These are phyloP conservation scores for Zeugodacus cucurbitae DNA, from an alignment of 1,140 invertebrate species.

Conservation along the genomic window DNA sequence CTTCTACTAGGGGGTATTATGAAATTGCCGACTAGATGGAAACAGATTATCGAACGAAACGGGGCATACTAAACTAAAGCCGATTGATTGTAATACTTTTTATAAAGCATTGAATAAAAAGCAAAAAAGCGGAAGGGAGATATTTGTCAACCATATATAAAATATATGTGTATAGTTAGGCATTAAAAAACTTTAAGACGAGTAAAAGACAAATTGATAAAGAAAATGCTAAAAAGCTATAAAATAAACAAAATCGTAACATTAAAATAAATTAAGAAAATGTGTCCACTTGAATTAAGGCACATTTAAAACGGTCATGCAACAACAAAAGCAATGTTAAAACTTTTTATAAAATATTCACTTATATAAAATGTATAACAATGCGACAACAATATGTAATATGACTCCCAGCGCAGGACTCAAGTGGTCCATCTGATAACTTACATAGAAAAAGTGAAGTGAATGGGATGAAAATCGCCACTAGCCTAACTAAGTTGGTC, in stretches of 20 bases:
- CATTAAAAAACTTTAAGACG: no score
- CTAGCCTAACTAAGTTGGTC: background rate
- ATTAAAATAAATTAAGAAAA: background rate
- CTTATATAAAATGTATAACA: background rate
- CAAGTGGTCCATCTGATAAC: background rate
- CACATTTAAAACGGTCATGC: background rate
- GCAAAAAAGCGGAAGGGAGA: no score
- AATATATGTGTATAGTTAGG: no score
- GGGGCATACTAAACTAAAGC: no score
- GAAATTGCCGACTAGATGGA: no score
- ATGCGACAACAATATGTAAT: background rate
- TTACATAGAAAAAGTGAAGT: conserved; percentile 2
- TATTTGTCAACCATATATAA: no score
- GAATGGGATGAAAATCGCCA: background rate
- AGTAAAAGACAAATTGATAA: no score
- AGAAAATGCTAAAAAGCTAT: no score
- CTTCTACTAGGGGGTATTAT: no score
- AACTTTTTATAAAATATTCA: background rate
- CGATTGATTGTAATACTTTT: no score
- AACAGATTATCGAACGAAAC: no score
- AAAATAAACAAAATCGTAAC: background rate
- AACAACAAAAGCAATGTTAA: background rate
- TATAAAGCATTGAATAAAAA: no score
- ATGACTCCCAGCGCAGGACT: background rate
- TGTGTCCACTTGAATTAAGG: background rate